Conservation (phyloP, 2,797 vertebrate species). For the Acanthurus leucopareius region DNA sequence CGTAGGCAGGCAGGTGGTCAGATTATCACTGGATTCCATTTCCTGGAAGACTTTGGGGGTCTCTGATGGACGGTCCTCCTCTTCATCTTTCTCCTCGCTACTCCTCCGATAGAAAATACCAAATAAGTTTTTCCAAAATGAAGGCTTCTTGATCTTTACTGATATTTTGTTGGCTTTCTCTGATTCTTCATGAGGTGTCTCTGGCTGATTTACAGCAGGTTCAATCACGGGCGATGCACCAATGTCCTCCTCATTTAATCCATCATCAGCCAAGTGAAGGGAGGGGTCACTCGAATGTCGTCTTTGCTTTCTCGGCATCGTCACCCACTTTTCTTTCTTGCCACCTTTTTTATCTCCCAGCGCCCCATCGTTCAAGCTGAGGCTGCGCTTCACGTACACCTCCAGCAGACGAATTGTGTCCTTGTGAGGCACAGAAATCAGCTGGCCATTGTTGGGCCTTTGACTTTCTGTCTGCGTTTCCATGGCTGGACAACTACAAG, state of each 20-base stretch:
- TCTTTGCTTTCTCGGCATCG: slow-evolving; percentile 29
- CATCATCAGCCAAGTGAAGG: slow-evolving; percentile 29
- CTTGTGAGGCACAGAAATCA: slow-evolving; percentile 85
- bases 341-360: fast-evolving
- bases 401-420: slow-evolving; percentile 87
- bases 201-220: fast-evolving
- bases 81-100: slow-evolving; percentile 83
- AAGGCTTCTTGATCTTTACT: slow-evolving; percentile 79
- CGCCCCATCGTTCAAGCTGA: slow-evolving; percentile 84
- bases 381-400: slow-evolving; percentile 83
- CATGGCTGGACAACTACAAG: slow-evolving; percentile 61
- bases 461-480: slow-evolving; percentile 40
- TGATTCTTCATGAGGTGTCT: fast-evolving
- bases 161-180: slow-evolving; percentile 49
- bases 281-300: slow-evolving; percentile 83
- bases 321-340: slow-evolving; percentile 76
- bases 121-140: slow-evolving; percentile 85
- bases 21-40: background rate
- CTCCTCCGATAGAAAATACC: slow-evolving; percentile 81
- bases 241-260: background rate
- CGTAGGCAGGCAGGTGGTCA: slow-evolving; percentile 54
- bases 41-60: background rate
- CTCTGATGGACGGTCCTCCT: slow-evolving; percentile 62
- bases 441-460: slow-evolving; percentile 59
- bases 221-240: background rate